Evolutionary conservation across 2,113 vertebrate species (phyloP).

Genomic region (Mastomys coucha): DNA sequence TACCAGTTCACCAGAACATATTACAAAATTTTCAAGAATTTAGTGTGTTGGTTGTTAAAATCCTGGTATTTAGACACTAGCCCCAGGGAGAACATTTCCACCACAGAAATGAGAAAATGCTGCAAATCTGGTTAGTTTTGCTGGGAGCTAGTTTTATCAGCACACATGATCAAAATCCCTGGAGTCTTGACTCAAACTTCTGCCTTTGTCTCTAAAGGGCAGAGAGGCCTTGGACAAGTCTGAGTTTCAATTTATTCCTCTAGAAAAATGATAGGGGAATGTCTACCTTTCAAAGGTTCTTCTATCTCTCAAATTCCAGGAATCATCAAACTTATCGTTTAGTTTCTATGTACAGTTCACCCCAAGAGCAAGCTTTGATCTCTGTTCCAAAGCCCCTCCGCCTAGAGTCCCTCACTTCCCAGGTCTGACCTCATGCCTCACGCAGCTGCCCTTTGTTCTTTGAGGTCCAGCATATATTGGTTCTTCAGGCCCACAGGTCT

Average conservation of each 20-base stretch:
- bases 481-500: background rate
- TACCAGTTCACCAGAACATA: background rate
- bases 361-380: background rate
- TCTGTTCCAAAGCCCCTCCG: background rate
- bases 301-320: background rate
- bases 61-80: background rate
- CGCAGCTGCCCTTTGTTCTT: background rate
- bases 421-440: background rate
- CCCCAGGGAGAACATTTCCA: background rate
- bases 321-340: background rate
- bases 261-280: background rate
- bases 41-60: slow-evolving; percentile 17
- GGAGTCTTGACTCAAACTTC: background rate
- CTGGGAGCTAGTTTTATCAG: background rate
- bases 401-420: background rate
- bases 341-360: background rate
- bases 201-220: background rate
- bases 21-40: background rate
- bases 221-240: background rate
- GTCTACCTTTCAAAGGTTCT: background rate
- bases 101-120: background rate
- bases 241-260: background rate
- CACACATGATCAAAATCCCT: background rate
- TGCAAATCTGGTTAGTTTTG: slow-evolving; percentile 1
- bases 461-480: background rate